Evolutionary conservation across 1,140 invertebrate genomes (phyloP).

Genomic region (Papilio polyxenes): DNA sequence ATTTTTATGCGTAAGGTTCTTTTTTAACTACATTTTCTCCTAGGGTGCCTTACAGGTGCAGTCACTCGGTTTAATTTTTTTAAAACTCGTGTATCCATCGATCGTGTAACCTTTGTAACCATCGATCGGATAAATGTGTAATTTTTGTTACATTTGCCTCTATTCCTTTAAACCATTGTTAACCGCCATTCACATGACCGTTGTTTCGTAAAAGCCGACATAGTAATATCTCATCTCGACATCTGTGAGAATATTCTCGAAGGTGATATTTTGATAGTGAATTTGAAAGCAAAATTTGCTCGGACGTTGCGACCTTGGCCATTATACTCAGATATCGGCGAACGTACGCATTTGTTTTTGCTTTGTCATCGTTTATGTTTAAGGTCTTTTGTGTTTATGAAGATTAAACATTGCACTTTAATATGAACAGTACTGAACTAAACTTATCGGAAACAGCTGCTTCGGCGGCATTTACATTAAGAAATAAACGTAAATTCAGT

Average conservation of each 20-base stretch:
- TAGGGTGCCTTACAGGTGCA: too few relatives aligned
- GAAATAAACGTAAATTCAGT: too few relatives aligned
- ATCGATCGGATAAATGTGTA: too few relatives aligned
- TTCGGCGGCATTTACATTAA: too few relatives aligned
- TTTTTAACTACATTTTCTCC: too few relatives aligned
- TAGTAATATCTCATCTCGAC: constrained; percentile 11
- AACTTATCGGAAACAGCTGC: too few relatives aligned
- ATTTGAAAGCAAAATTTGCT: constrained; percentile 59
- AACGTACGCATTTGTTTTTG: constrained; percentile 22
- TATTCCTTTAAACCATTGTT: background rate
- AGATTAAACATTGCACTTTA: background rate
- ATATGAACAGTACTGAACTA: background rate
- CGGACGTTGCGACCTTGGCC: constrained; percentile 52
- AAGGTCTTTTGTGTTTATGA: constrained; percentile 13
- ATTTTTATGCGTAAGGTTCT: too few relatives aligned
- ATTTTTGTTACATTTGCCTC: background rate
- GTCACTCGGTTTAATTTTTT: too few relatives aligned
- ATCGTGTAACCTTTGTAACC: too few relatives aligned
- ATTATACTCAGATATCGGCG: constrained; percentile 40
- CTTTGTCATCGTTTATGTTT: background rate
- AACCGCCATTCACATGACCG: background rate
- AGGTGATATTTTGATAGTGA: background rate
- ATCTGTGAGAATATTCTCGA: constrained; percentile 20
- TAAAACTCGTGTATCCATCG: too few relatives aligned
- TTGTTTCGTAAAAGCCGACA: background rate